Evolutionary conservation across 2,797 vertebrate genomes (phyloP).

Genomic region (Anomalospiza imberbis): DNA sequence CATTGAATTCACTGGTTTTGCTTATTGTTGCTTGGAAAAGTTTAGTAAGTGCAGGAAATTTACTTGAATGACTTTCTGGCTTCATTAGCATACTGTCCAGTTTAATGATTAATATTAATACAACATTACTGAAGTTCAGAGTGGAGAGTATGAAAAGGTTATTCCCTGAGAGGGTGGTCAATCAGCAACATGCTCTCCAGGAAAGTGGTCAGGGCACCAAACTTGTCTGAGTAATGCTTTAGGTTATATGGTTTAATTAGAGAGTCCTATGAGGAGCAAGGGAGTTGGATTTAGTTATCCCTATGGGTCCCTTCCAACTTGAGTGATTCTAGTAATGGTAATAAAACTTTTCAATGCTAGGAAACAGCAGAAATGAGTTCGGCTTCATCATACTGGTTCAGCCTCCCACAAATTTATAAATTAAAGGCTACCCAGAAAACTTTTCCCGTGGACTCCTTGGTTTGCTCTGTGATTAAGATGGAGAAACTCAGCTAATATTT

Average conservation of each 20-base stretch:
- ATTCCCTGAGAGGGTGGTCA: accelerated
- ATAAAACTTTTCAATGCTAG: background rate
- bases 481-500: background rate
- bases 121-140: background rate
- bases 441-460: background rate
- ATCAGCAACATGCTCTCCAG: background rate
- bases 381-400: background rate
- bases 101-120: background rate
- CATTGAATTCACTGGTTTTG: background rate
- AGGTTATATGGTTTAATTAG: background rate
- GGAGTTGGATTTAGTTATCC: background rate
- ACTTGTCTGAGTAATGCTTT: background rate
- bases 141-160: background rate
- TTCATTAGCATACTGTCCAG: background rate
- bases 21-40: background rate
- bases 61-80: background rate
- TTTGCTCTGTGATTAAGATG: background rate
- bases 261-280: background rate
- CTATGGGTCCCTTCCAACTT: background rate
- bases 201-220: background rate
- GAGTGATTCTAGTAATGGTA: background rate
- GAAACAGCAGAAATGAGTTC: background rate
- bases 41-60: background rate
- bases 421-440: background rate
- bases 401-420: background rate